These are phyloP conservation scores for Oncorhynchus kisutch DNA, from an alignment of 2,113 vertebrate genomes.

Conservation along the genomic window DNA sequence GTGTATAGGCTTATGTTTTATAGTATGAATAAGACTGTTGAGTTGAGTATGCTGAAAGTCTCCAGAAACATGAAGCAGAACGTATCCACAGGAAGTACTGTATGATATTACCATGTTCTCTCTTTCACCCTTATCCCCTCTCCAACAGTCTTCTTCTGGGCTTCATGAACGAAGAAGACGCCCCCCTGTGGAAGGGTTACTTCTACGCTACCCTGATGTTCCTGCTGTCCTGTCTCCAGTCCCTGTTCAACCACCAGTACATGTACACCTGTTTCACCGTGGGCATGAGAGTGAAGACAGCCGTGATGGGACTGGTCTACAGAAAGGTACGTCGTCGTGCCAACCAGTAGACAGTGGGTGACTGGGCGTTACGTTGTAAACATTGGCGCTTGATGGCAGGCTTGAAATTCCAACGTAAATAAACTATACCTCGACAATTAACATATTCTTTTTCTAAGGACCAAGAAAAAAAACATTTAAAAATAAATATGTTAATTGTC, in stretches of 20 bases:
- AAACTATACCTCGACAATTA: background rate
- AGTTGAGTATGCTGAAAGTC: background rate
- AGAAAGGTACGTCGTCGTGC: slow-evolving; percentile 75
- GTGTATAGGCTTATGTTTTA: background rate
- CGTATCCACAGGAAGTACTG: background rate
- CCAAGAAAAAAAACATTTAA: background rate
- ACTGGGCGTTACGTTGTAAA: background rate
- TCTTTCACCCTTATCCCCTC: background rate
- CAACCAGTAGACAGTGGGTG: background rate
- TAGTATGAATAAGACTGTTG: background rate
- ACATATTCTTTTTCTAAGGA: background rate
- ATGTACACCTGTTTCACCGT: slow-evolving; percentile 82
- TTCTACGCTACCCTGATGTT: slow-evolving; percentile 77
- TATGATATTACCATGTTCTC: background rate
- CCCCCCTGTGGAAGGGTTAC: slow-evolving; percentile 79
- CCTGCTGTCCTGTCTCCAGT: slow-evolving; percentile 80
- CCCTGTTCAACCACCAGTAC: slow-evolving; percentile 79
- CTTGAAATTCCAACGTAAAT: background rate
- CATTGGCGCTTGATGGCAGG: background rate
- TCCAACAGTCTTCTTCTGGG: slow-evolving; percentile 77
- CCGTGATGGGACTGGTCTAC: slow-evolving; percentile 82
- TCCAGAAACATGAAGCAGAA: background rate
- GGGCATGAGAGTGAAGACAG: slow-evolving; percentile 82
- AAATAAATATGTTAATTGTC: background rate
- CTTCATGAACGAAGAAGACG: slow-evolving; percentile 69